Conservation (phyloP, 2,888 invertebrate genomes). For the Atrina japonica region DNA sequence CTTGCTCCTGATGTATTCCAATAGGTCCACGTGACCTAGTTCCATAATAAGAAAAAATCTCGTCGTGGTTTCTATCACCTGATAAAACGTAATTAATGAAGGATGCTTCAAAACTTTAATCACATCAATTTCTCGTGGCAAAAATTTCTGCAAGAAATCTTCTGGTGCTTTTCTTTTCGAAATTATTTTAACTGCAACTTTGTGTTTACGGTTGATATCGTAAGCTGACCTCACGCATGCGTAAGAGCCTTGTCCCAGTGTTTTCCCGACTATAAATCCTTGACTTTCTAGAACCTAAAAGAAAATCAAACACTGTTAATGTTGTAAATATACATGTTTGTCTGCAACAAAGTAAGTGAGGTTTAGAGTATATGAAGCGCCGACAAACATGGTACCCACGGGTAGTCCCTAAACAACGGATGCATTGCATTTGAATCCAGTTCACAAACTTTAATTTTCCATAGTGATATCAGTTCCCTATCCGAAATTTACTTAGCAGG, state of each 20-base stretch:
- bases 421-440: too few species aligned
- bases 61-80: slow-evolving; percentile 76
- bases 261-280: slow-evolving; percentile 72
- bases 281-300: slow-evolving; percentile 61
- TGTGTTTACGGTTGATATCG: slow-evolving; percentile 68
- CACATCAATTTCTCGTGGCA: slow-evolving; percentile 78
- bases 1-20: slow-evolving; percentile 64
- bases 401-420: too few species aligned
- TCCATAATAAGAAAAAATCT: slow-evolving; percentile 78
- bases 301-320: too few species aligned
- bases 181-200: slow-evolving; percentile 78
- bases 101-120: slow-evolving; percentile 73
- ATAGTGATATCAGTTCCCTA: too few species aligned
- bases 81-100: slow-evolving; percentile 69
- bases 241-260: slow-evolving; percentile 76
- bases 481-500: too few species aligned
- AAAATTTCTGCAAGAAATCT: slow-evolving; percentile 76
- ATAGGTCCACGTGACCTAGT: slow-evolving; percentile 72
- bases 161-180: slow-evolving; percentile 73
- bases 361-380: too few species aligned
- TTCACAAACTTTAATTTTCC: too few species aligned
- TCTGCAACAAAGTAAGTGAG: too few species aligned
- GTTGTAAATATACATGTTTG: too few species aligned
- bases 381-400: too few species aligned
- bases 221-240: slow-evolving; percentile 76